Evolutionary conservation across 2,113 vertebrate genomes (phyloP), one percentile per base, ranked within the genome.

Genomic region (Mixornis gularis): DNA sequence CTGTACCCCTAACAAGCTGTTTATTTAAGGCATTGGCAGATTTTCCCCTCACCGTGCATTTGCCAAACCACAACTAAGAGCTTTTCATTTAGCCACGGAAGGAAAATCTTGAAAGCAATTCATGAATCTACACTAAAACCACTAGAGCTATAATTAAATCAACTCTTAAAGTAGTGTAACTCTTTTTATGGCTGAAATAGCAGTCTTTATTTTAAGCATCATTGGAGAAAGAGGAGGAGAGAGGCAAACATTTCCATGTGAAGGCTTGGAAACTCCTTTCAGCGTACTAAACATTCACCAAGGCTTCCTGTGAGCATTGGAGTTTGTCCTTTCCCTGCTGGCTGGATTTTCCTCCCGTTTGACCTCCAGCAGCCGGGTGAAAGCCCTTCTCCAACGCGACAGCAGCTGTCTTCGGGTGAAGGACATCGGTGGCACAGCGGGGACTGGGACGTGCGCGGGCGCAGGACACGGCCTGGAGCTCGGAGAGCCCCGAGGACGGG

Each of bases 251-350:
- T 51, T 84, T 91, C 30, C 44, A 24, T 17, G 70, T 2, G 55
- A 70, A 79, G 46, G 53, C 27, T 58, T 71, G 79, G 78, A 79
- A 89, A 34, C 56, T 48, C 55, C 32, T 65, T 60, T 26, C 72
- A 26, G 62, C 3, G 0, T 8, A 64, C 86, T 92, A 90, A 90
- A 93, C 79, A 81, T 79, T 93, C 92, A 86, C 95, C 62, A 52
- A 87, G 73, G 52, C 65, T 93, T 68, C 77, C 89, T 49, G 86
- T 13, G 8, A 63, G 56, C 51, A 2, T 0, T 64, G 90, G 77
- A 89, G 73, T 87, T 93, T 79, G 95, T 91, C 94, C 94, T 60
- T 70, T 79, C 17, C 3, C 58, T 4, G 38, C 85, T 21, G 60
- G 20, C 43, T 55, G 38, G 5, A 26, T 77, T 73, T 69, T 13